Percentiles rank a stretch among this genome's conserved stretches.
phyloP scores from a whole-genome alignment of 2,888 invertebrate species.

The Flabesymbios commensalis region DNA sequence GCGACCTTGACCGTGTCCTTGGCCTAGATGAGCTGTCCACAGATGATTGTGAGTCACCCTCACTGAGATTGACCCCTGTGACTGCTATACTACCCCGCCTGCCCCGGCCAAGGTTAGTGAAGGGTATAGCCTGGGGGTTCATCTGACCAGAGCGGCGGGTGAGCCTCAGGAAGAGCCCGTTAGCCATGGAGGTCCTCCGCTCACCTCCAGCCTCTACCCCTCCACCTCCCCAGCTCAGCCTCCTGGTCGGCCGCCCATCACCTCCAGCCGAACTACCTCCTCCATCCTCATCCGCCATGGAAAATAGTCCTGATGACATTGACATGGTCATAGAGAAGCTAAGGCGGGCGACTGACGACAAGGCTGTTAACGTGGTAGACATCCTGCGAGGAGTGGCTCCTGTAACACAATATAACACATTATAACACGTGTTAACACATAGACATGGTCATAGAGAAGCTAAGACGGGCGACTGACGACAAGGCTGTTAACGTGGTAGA shows the following conservation, averaged over 20 bases:
- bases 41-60: not conserved
- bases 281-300: slow-evolving; percentile 16
- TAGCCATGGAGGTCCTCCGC: too few relatives aligned
- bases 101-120: not conserved
- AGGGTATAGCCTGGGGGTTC: too few relatives aligned
- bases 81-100: not conserved
- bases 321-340: slow-evolving; percentile 39
- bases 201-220: too few relatives aligned
- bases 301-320: slow-evolving; percentile 36
- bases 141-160: too few relatives aligned
- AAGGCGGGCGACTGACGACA: slow-evolving; percentile 34
- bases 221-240: too few relatives aligned
- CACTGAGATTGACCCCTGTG: not conserved
- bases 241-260: too few relatives aligned
- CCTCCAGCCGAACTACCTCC: too few relatives aligned
- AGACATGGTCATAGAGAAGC: slow-evolving; percentile 38
- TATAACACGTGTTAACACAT: too few relatives aligned
- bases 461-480: slow-evolving; percentile 34
- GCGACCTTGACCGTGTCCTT: not conserved
- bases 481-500: slow-evolving; percentile 34
- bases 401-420: too few relatives aligned
- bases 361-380: slow-evolving; percentile 33
- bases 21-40: slow-evolving; percentile 11
- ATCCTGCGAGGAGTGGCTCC: slow-evolving; percentile 23
- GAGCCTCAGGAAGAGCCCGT: too few relatives aligned